A percentile compares a stretch with the other conserved stretches of the same genome.
These are phyloP conservation scores for Meteorus cinctellus DNA, from an alignment of 2,888 invertebrate species.

Conservation along the genomic window DNA sequence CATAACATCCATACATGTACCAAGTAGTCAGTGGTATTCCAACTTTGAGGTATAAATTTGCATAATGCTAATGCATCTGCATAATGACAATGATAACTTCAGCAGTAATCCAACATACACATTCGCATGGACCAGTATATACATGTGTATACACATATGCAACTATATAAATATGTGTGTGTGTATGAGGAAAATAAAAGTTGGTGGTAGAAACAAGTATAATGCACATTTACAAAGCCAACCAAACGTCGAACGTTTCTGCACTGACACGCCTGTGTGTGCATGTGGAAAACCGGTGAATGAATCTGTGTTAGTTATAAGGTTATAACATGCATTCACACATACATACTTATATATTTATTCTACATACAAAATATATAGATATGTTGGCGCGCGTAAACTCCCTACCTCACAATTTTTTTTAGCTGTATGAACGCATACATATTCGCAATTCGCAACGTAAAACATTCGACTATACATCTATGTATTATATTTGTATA, in stretches of 20 bases:
- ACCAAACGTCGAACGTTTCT: neutral
- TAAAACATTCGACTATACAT: slow-evolving; percentile 13
- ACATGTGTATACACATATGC: neutral
- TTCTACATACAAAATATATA: too few relatives aligned
- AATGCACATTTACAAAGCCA: slow-evolving; percentile 40
- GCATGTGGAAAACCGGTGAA: slow-evolving; percentile 20
- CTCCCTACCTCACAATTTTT: slow-evolving; percentile 13
- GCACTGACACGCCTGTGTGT: slow-evolving; percentile 32
- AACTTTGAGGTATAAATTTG: slow-evolving; percentile 53
- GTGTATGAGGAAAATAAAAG: slow-evolving; percentile 6
- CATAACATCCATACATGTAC: neutral
- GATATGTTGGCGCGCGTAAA: neutral
- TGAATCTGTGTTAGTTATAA: slow-evolving; percentile 27
- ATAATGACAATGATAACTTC: slow-evolving; percentile 62
- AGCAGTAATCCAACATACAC: slow-evolving; percentile 30
- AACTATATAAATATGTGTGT: neutral
- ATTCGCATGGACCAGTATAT: neutral
- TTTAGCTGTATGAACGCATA: neutral
- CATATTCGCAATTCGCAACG: slow-evolving; percentile 7
- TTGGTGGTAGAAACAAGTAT: slow-evolving; percentile 36
- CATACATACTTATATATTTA: neutral
- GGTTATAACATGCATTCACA: neutral
- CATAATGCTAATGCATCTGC: slow-evolving; percentile 62
- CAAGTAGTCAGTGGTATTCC: slow-evolving; percentile 42
- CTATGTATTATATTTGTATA: slow-evolving; percentile 2